Conservation (phyloP, 2,113 vertebrate species). For the Macquaria australasica region DNA sequence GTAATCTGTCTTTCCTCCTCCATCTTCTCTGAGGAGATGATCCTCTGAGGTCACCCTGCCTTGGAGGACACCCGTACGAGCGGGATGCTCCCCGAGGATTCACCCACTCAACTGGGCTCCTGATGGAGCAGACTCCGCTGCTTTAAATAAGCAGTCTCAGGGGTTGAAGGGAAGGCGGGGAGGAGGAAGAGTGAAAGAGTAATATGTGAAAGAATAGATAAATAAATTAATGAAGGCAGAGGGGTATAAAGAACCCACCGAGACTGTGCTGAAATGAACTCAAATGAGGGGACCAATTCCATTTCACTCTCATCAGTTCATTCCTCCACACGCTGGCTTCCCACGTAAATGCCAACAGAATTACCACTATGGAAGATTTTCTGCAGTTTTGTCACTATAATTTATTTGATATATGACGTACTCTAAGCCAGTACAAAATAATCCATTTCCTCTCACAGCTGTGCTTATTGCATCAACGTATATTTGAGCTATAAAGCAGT, state of each 20-base stretch:
- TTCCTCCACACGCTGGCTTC: background rate
- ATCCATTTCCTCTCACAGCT: conserved; percentile 41
- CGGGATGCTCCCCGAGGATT: conserved; percentile 24
- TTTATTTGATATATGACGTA: conserved; percentile 56
- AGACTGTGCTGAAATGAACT: conserved; percentile 42
- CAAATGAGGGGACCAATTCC: conserved; percentile 43
- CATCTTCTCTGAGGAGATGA: conserved; percentile 48
- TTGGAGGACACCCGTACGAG: background rate
- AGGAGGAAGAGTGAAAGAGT: conserved; percentile 4
- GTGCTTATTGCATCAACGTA: conserved; percentile 52
- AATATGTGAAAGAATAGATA: conserved; percentile 37
- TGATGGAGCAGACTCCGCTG: background rate
- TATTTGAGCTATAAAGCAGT: conserved; percentile 44
- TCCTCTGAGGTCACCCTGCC: conserved; percentile 62
- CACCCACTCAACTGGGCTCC: background rate
- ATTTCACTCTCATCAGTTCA: conserved; percentile 39
- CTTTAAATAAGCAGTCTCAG: background rate
- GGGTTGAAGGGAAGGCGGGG: conserved; percentile 6
- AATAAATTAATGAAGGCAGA: conserved; percentile 21
- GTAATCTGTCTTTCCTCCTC: conserved; percentile 38
- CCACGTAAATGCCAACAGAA: conserved; percentile 32
- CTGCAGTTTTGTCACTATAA: conserved; percentile 40
- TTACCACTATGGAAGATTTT: conserved; percentile 4
- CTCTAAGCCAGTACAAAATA: conserved; percentile 28
- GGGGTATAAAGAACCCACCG: conserved; percentile 20